phyloP scores from a whole-genome alignment of 2,888 invertebrate genomes.

The Terebella lapidaria region DNA sequence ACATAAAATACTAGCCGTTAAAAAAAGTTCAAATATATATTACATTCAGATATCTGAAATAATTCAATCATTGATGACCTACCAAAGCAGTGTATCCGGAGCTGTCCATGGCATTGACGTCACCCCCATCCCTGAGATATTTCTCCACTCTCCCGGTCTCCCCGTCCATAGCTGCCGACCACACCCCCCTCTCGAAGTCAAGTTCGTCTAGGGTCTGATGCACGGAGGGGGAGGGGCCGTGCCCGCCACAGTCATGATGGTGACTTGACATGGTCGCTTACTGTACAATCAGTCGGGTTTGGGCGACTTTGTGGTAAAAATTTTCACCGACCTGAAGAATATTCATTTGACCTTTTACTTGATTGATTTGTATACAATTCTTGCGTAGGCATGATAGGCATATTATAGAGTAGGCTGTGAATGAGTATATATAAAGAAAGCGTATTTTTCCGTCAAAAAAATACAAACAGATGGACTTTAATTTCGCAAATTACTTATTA shows the following conservation, averaged over 20 bases:
- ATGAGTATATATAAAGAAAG: too few relatives aligned
- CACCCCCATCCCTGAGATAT: conserved; percentile 59
- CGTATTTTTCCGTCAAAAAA: too few relatives aligned
- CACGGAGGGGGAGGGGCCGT: background rate
- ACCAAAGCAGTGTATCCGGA: conserved; percentile 77
- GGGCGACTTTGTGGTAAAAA: too few relatives aligned
- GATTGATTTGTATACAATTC: too few relatives aligned
- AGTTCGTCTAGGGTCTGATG: conserved; percentile 1
- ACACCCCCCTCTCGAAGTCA: conserved; percentile 46
- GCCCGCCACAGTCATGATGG: background rate
- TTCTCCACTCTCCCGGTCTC: conserved; percentile 65
- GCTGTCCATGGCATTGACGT: conserved; percentile 65
- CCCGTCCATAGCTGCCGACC: conserved; percentile 79
- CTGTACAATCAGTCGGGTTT: too few relatives aligned
- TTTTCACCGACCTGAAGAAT: too few relatives aligned
- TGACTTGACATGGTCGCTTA: background rate
- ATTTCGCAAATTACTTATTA: too few relatives aligned
- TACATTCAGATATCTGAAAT: background rate
- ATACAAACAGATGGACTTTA: too few relatives aligned
- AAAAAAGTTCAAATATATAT: background rate
- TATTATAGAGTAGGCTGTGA: too few relatives aligned
- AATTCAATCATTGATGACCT: background rate
- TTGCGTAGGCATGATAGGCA: too few relatives aligned
- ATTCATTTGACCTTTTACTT: too few relatives aligned
- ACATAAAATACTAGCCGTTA: too few relatives aligned